phyloP scores from a whole-genome alignment of 1,140 invertebrate species.

The Drosophila lacertosa region DNA sequence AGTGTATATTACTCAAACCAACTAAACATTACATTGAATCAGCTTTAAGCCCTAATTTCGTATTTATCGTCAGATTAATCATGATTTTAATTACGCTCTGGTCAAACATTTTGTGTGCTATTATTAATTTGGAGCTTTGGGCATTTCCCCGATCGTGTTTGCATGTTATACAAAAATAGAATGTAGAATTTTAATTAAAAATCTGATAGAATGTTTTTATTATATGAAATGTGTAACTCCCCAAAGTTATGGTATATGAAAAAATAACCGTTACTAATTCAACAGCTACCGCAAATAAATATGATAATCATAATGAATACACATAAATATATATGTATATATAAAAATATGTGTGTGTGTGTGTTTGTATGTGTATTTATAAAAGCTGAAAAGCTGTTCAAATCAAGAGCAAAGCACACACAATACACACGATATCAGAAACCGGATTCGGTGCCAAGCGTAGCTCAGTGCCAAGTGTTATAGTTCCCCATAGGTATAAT shows the following conservation, averaged over 20 bases:
- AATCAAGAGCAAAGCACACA: slow-evolving; percentile 50
- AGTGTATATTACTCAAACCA: too few relatives aligned
- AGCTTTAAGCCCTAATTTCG: too few relatives aligned
- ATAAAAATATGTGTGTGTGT: too few relatives aligned
- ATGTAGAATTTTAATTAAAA: slow-evolving; percentile 4
- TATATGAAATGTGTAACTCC: slow-evolving; percentile 7
- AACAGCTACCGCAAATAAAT: slow-evolving; percentile 28
- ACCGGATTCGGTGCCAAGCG: slow-evolving; percentile 64
- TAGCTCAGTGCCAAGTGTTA: slow-evolving; percentile 34
- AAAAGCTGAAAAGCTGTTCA: slow-evolving; percentile 31
- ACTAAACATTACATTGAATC: too few relatives aligned
- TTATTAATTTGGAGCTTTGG: background rate
- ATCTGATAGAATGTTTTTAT: slow-evolving; percentile 1
- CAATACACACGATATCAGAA: slow-evolving; percentile 35
- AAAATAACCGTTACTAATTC: slow-evolving; percentile 26
- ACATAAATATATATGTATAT: background rate
- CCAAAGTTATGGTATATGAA: background rate
- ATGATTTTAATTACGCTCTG: background rate
- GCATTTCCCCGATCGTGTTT: background rate
- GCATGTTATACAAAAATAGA: slow-evolving; percentile 12
- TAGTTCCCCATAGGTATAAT: slow-evolving; percentile 43
- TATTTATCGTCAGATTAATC: too few relatives aligned
- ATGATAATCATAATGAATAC: slow-evolving; percentile 36
- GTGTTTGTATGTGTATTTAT: too few relatives aligned
- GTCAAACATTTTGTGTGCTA: background rate